Evolutionary conservation across 2,113 vertebrate genomes (phyloP), one percentile per base, ranked within the genome.

Genomic region (Parotia lawesii): DNA sequence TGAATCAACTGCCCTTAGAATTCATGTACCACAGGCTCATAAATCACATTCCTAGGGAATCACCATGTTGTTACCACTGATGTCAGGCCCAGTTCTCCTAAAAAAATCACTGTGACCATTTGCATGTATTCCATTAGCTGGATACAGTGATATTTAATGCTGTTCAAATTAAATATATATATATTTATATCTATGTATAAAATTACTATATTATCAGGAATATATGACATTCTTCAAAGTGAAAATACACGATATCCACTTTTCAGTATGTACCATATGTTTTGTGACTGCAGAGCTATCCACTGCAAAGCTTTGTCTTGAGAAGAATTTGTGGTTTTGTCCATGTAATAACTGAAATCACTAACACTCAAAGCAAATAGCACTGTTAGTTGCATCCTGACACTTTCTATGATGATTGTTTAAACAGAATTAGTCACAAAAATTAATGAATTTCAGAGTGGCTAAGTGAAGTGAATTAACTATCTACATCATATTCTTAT

Each of bases 31-130:
- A 19, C 27, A 51, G 27, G 15, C 27, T 76, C 62, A 79, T 90
- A 85, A 95, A 89, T 87, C 75, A 73, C 42, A 70, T 73, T 90
- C 45, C 38, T 45, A 61, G 60, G 56, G 78, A 87, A 79, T 79
- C 70, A 65, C n/a, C 12, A 3, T 47, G 31, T 76, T 93, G 33
- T 79, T 28, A 82, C 37, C 33, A 44, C 21, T 57, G 54, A 45
- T 53, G 35, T 85, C 74, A 93, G n/a, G 19, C 19, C 64, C 28
- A 53, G 10, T 24, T 78, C 28, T 89, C 67, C 31, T 5, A 89
- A 82, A 79, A 78, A 40, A 64, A 40, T 23, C 31, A 11, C 44
- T 21, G 11, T 60, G 38, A 50, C 16, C 6, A 25, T 21, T 8
- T 81, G 19, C 9, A 44, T 44, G 6, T 81, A 60, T 64, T 85